phyloP scores from a whole-genome alignment of 2,113 vertebrate genomes.

The Lophochroa leadbeateri region DNA sequence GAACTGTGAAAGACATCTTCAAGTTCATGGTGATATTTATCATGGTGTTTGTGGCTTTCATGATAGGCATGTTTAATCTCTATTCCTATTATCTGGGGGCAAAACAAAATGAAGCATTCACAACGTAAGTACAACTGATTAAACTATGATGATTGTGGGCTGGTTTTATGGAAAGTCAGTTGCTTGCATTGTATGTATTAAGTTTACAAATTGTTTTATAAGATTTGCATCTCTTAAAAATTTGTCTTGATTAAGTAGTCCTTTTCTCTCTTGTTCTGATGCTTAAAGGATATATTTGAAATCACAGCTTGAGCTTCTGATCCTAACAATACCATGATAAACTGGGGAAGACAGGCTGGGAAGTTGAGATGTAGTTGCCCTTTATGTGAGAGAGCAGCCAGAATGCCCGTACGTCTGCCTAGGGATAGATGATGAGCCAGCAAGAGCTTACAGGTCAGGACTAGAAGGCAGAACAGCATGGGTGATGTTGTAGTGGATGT shows the following conservation, averaged over 20 bases:
- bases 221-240: not conserved
- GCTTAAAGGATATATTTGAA: not conserved
- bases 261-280: not conserved
- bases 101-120: slow-evolving; percentile 93
- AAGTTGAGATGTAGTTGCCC: not conserved
- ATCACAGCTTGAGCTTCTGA: not conserved
- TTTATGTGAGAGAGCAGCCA: not conserved
- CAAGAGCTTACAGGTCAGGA: not conserved
- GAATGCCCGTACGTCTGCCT: not conserved
- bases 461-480: not conserved
- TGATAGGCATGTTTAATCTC: slow-evolving; percentile 98
- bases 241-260: not conserved
- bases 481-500: not conserved
- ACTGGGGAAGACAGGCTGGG: not conserved
- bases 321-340: not conserved
- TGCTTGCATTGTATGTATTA: not conserved
- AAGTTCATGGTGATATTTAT: slow-evolving; percentile 99
- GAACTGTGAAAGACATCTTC: slow-evolving; percentile 96
- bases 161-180: not conserved
- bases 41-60: slow-evolving; percentile 97
- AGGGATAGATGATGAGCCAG: not conserved
- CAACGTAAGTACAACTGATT: slow-evolving; percentile 84
- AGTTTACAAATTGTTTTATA: not conserved
- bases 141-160: not conserved
- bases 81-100: slow-evolving; percentile 95